A percentile compares a stretch with the other conserved stretches of the same genome.
These are phyloP conservation scores for Megaptera novaeangliae DNA, from an alignment of 2,113 vertebrate genomes.

Conservation along the genomic window DNA sequence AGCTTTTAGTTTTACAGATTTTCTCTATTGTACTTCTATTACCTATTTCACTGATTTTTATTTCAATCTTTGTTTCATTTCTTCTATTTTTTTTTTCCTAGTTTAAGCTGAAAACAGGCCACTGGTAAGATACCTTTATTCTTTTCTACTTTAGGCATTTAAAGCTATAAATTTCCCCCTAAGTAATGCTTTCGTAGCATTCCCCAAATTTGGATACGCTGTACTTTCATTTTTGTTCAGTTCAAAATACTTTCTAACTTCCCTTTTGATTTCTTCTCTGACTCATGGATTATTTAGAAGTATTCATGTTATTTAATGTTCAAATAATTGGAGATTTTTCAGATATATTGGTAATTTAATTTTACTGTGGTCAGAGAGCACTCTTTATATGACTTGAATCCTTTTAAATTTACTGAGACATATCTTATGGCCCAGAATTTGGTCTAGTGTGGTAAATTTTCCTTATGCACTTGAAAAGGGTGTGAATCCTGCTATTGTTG, in stretches of 20 bases:
- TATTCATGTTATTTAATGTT: neutral
- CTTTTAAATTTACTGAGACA: neutral
- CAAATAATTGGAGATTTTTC: neutral
- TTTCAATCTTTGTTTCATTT: neutral
- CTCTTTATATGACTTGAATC: neutral
- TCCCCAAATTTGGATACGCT: neutral
- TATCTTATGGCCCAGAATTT: neutral
- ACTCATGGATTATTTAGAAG: neutral
- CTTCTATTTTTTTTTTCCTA: neutral
- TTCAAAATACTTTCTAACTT: neutral
- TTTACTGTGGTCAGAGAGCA: neutral
- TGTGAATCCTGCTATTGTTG: neutral
- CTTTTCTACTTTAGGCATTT: neutral
- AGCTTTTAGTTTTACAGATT: neutral
- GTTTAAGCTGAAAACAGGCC: neutral
- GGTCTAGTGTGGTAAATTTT: neutral
- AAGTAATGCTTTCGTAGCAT: neutral
- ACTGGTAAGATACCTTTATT: neutral
- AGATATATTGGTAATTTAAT: neutral
- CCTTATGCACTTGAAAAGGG: neutral
- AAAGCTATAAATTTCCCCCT: neutral
- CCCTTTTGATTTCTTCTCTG: neutral
- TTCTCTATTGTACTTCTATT: neutral
- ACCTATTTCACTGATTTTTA: neutral
- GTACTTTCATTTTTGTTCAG: neutral